Evolutionary conservation across 2,113 vertebrate genomes (phyloP), one percentile per base, ranked within the genome.

Genomic region (Barnardius zonarius): DNA sequence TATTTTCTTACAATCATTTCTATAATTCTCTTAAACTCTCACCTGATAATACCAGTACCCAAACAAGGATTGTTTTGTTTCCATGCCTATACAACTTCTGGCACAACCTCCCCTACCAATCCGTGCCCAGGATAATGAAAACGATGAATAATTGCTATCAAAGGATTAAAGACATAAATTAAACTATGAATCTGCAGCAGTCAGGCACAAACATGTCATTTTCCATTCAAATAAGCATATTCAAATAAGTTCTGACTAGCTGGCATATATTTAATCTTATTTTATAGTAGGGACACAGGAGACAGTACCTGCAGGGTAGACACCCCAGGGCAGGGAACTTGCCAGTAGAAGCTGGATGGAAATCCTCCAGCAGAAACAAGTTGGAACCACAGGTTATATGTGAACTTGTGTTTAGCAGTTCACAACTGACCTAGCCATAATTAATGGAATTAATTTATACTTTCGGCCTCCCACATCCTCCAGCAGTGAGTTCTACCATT

Each of bases 381-480:
- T 51, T 82, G 83, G 73, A 88, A 64, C 30, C n/a, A 64, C 63
- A 43, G 39, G 51, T 12, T 43, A 33, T 33, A 66, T 7, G 57
- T 78, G 75, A 33, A 37, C 48, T 76, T 41, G 62, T 64, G 64
- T 91, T 89, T 9, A 92, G 75, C 13, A 43, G 37, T 10, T 59
- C 51, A 27, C 68, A 68, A 19, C 5, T 44, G 69, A 73, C 70
- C 76, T 82, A 15, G 13, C 80, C 3, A 2, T 64, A 82, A 95
- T 84, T 93, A 93, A 95, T 55, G 54, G 86, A 92, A 79, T 75
- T 13, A 88, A 84, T 84, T 95, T 61, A 78, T 78, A 84, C 76
- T 92, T 93, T 72, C 5, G 8, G 73, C 81, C 86, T 92, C 93
- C 66, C 86, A 91, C 88, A 95, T 82, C 52, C 86, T 84, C 86